These are phyloP conservation scores for Andrena bicolor DNA, from an alignment of 2,888 invertebrate species.

Conservation along the genomic window DNA sequence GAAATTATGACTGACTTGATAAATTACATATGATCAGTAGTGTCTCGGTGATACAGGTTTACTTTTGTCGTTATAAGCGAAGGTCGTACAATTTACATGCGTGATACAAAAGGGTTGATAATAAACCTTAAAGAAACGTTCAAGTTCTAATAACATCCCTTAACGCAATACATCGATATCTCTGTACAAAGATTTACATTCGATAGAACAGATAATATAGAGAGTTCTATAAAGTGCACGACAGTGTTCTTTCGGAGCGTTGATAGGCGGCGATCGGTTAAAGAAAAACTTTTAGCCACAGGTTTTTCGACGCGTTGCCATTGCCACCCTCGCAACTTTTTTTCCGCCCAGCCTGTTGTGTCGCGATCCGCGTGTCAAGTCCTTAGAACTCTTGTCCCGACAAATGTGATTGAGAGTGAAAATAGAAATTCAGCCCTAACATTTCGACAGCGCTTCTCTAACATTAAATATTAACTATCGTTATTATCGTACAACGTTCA, in stretches of 20 bases:
- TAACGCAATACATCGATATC: constrained; percentile 9
- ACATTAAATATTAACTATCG: constrained; percentile 65
- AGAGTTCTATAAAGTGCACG: constrained; percentile 22
- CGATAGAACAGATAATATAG: constrained; percentile 25
- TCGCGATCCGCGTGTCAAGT: neutral
- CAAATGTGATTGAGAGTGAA: constrained; percentile 34
- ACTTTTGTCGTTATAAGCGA: too few species aligned
- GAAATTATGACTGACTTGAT: too few species aligned
- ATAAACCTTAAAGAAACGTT: neutral
- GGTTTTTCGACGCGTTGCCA: neutral
- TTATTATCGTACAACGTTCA: constrained; percentile 73
- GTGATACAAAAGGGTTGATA: too few species aligned
- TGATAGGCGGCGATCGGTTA: neutral
- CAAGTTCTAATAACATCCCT: neutral
- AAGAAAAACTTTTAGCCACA: neutral
- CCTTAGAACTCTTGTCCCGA: constrained; percentile 9
- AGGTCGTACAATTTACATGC: too few species aligned
- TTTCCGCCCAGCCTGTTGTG: neutral
- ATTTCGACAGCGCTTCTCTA: constrained; percentile 46
- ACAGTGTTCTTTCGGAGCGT: constrained; percentile 14
- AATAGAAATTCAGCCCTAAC: constrained; percentile 51
- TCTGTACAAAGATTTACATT: constrained; percentile 54
- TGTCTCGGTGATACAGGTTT: too few species aligned
- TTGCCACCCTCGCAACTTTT: neutral
- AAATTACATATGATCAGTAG: too few species aligned